phyloP scores from a whole-genome alignment of 2,113 vertebrate genomes.

The Cebidichthys violaceus region DNA sequence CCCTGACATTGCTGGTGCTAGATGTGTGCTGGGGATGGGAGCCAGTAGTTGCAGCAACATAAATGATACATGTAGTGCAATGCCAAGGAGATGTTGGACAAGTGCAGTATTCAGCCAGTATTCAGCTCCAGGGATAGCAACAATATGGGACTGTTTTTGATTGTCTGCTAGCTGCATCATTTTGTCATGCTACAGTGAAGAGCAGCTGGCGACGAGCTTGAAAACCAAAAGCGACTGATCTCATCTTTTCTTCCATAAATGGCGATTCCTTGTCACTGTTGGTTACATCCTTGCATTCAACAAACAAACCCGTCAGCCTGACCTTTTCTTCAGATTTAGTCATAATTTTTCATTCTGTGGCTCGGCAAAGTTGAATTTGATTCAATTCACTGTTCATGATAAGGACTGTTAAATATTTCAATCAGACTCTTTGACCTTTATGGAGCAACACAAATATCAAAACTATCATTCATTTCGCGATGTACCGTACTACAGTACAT shows the following conservation, averaged over 20 bases:
- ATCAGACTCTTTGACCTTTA: constrained; percentile 64
- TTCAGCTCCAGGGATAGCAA: background rate
- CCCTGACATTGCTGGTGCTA: constrained; percentile 11
- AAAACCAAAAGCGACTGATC: constrained; percentile 10
- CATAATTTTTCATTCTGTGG: constrained; percentile 46
- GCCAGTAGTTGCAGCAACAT: background rate
- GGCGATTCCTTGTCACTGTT: constrained; percentile 25
- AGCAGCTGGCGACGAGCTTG: background rate
- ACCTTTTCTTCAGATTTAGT: constrained; percentile 50
- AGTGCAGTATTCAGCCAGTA: background rate
- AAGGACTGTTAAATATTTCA: constrained; percentile 63
- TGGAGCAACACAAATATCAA: constrained; percentile 49
- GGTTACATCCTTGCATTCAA: constrained; percentile 25
- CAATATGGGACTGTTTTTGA: background rate
- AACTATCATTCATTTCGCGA: constrained; percentile 35
- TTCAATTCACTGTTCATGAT: constrained; percentile 48
- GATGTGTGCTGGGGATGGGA: background rate
- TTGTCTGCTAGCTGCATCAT: background rate
- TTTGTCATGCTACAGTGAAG: constrained; percentile 12
- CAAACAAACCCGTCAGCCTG: constrained; percentile 31
- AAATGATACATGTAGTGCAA: background rate
- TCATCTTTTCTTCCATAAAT: constrained; percentile 3
- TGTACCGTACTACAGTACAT: background rate
- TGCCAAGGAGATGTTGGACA: background rate
- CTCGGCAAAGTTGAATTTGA: constrained; percentile 36